phyloP scores from a whole-genome alignment of 2,113 vertebrate genomes.

The Mus musculus region DNA sequence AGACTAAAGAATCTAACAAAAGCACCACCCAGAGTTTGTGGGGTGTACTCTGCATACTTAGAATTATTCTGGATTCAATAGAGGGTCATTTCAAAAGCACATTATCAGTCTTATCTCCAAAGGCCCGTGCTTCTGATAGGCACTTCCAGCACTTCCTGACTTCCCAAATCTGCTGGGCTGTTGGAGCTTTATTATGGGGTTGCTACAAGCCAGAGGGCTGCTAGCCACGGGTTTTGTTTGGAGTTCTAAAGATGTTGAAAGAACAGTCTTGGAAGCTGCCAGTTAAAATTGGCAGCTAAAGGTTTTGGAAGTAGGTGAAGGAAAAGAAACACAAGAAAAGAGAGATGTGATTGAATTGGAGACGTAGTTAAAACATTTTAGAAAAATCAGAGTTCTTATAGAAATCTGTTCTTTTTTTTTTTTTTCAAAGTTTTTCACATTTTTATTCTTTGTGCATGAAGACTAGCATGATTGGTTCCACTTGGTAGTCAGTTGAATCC shows the following conservation, averaged over 20 bases:
- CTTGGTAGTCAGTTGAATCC: no score
- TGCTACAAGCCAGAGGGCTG: not conserved
- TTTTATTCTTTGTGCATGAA: no score
- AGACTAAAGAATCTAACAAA: not conserved
- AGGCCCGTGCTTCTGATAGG: not conserved
- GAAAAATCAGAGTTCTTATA: constrained; percentile 13
- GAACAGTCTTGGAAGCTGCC: not conserved
- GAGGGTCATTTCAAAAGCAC: not conserved
- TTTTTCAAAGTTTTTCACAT: no score
- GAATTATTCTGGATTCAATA: not conserved
- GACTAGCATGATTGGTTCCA: no score
- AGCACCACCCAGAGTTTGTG: not conserved
- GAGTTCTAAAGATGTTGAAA: constrained; percentile 2
- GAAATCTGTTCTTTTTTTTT: not conserved
- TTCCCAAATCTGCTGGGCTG: not conserved
- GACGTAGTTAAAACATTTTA: constrained; percentile 16
- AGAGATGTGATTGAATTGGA: constrained; percentile 1
- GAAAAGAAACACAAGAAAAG: not conserved
- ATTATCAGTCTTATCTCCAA: not conserved
- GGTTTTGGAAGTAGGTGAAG: constrained; percentile 1
- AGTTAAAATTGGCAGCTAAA: not conserved
- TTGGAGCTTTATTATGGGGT: not conserved
- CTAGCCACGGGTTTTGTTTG: not conserved
- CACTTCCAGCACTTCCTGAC: not conserved
- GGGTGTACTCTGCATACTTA: not conserved